Evolutionary conservation across 2,888 invertebrate species (phyloP), one percentile per base, ranked within the genome.

Genomic region (Petrolisthes cinctipes): DNA sequence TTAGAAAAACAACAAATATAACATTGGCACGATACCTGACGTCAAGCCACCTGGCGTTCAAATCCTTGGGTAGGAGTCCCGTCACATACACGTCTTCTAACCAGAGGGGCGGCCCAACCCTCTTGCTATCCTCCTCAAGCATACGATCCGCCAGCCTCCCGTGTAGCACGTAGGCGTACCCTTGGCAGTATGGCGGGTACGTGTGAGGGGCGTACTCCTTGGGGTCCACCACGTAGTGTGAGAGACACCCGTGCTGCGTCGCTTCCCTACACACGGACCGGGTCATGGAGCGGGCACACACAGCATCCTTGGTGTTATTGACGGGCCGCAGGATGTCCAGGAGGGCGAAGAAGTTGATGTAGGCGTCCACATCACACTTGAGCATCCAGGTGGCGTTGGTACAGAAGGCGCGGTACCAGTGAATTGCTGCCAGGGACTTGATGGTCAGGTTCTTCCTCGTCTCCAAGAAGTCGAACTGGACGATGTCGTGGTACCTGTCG

Each of bases 61-160:
- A 56, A 37, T 83, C 71, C 14, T 75, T 68, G 14, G 83, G 73
- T 54, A 89, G 80, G 1, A 89, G 83, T 53, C 89, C 89, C 4
- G 89, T 89, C 78, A 89, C 86, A 66, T 89, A 89, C 23, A 86
- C 89, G 53, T 89, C 89, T 61, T 89, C 89, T 66, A 89, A 61
- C 75, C 86, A 83, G 23, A 89, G 86, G 5, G 86, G 86, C 7
- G 83, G 83, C 11, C 53, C 37, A 37, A 75, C 80, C 23, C 86
- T 83, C 23, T 37, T 57, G n/a, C n/a, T 57, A 82, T 89, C 88
- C 73, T 51, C 66, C 53, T 83, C 54, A 4, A 89, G 56, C 82
- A 89, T 78, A 53, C 83, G 75, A 83, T 86, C 81, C 37, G 66
- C 89, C 57, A 89, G 82, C 17, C 80, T 17, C 17, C 73, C 23